phyloP scores from a whole-genome alignment of 2,113 vertebrate genomes.

The Varanus salvator region DNA sequence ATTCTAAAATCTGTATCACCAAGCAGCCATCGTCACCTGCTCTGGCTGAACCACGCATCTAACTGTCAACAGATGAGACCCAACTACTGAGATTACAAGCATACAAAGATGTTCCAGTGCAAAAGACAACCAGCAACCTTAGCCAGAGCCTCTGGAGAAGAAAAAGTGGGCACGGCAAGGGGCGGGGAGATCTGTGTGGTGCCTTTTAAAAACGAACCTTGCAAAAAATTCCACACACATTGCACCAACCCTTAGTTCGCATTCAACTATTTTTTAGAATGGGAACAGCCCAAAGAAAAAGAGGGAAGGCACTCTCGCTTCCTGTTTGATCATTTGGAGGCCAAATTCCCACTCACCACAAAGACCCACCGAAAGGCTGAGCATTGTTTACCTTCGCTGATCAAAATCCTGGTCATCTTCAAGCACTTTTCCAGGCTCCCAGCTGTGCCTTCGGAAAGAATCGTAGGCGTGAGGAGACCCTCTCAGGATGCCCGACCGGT shows the following conservation, averaged over 20 bases:
- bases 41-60: neutral
- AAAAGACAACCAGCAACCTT: neutral
- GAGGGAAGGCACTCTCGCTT: neutral
- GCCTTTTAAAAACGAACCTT: neutral
- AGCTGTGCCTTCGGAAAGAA: conserved; percentile 83
- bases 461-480: conserved; percentile 52
- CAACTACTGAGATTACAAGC: neutral
- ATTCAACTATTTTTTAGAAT: neutral
- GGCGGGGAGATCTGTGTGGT: too few relatives aligned
- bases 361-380: neutral
- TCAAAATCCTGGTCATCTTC: conserved; percentile 43
- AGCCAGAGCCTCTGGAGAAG: neutral
- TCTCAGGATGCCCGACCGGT: conserved; percentile 43
- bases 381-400: conserved; percentile 46
- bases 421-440: conserved; percentile 79
- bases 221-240: neutral
- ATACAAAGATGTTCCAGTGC: neutral
- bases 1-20: too few relatives aligned
- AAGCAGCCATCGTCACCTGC: neutral
- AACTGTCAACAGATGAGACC: neutral
- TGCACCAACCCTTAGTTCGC: neutral
- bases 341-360: neutral
- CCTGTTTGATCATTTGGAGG: neutral
- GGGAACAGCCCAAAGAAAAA: neutral
- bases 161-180: neutral